Evolutionary conservation across 2,888 invertebrate genomes (phyloP), one percentile per base, ranked within the genome.

Genomic region (Tinea semifulvella): DNA sequence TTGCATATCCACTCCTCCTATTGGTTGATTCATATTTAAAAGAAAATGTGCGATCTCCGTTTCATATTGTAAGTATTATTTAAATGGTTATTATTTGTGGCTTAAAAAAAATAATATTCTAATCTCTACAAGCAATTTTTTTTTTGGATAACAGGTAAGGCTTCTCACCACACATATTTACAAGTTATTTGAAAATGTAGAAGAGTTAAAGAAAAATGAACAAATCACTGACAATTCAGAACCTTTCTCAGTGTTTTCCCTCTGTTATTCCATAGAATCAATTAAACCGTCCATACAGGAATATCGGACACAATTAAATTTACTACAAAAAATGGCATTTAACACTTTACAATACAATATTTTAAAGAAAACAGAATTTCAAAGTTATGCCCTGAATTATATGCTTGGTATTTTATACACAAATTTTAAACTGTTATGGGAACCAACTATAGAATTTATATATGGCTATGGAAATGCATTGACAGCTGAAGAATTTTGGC

Each of bases 401-500:
- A 82, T 96, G 56, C 81, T 96, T 22, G 95, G 96, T 1, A 84
- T 88, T 47, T 74, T 96, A 42, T 92, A 91, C 64, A 82, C 91
- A 14, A 96, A 96, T 64, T 96, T 98, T 58, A 90, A 92, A 53
- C 75, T 94, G 10, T 65, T 98, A 0, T 97, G 97, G 97, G 89
- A 91, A 49, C 94, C 96, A 1, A 82, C 91, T 0, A 79, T 84
- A 11, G 86, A 90, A 57, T 81, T 95, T 28, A 86, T 97, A 39
- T 84, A 88, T 1, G 84, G 89, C 0, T 91, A 91, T 61, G 91
- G 92, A 0, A 83, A 82, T 55, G 82, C 85, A 1, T 64, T 89
- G 56, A 60, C 76, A 1, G 57, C 70, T 1, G 70, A 84, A n/a
- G 74, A 83, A 18, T 94, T 94, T 70, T 94, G 94, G 94, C 68